Base-by-base conservation (phyloP, 2,888 invertebrate genomes). In the Uloborus plumipes region DNA sequence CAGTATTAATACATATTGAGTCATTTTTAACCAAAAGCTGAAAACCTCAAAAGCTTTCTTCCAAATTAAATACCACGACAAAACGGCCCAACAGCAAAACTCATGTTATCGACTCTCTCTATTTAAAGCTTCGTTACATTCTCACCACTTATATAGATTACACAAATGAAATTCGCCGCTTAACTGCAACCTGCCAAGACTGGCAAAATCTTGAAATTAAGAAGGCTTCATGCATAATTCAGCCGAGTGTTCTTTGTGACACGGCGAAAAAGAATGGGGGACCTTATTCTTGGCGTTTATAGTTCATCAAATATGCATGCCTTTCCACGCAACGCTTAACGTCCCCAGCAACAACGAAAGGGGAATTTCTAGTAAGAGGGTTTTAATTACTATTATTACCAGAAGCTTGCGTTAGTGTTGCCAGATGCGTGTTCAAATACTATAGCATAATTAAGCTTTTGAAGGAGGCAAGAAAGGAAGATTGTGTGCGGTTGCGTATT, bases 311-410 rank as follows among this genome's bases (percentile, higher is more conserved):
- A 51, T 73, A 73, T 73, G 73, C 64, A 73, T 55, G 49, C 22
- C 22, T 3, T 14, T 64, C n/a, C 73, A 65, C 64, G 73, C 73
- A 22, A 73, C 39, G 50, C 15, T 22, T 15, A 7, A 53, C 9
- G 16, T 16, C 26, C 26, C 31, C 55, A 20, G 31, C 51, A 61
- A 65, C 20, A 71, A 71, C 22, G 77, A 58, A 64, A 39, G 39
- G 16, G 64, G 26, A 58, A 64, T 58, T 72, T 64, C 65, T 53
- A 58, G 18, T 77, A 71, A 78, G 70, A 65, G 69, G n/a, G 77
- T 78, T 70, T 78, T 78, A 78, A 78, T 78, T 64, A 78, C 71
- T 71, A 53, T 71, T 64, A 78, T 78, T 78, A 78, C 15, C n/a
- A 9, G 49, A 22, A 26, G 55, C 47, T 47, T 47, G 70, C 55